Percentiles rank a stretch among this genome's conserved stretches.
Evolutionary conservation across 2,888 invertebrate species (phyloP).

Genomic region (Bedellia somnulentella): DNA sequence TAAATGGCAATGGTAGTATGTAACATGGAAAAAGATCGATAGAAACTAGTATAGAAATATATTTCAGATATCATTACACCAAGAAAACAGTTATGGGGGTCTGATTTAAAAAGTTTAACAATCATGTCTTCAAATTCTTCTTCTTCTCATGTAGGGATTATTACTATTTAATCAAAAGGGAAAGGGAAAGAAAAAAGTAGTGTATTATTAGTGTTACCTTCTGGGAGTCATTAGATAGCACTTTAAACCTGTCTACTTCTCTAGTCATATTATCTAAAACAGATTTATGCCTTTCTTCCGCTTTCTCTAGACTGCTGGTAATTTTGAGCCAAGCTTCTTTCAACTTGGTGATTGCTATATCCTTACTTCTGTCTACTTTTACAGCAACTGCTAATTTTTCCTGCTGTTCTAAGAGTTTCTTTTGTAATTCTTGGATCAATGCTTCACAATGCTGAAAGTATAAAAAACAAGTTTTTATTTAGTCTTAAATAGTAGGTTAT

Average conservation of each 20-base stretch:
- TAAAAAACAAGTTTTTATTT: too few relatives aligned
- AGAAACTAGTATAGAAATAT: too few relatives aligned
- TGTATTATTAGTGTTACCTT: constrained; percentile 22
- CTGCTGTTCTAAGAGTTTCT: constrained; percentile 73
- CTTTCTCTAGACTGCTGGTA: constrained; percentile 35
- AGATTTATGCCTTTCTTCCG: constrained; percentile 45
- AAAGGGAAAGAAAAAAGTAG: not conserved
- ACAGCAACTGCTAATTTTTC: constrained; percentile 79
- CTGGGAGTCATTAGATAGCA: constrained; percentile 41
- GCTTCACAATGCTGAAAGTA: constrained; percentile 71
- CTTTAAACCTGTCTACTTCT: constrained; percentile 52
- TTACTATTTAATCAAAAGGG: not conserved
- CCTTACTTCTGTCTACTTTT: constrained; percentile 76
- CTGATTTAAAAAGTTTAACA: too few relatives aligned
- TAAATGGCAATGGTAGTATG: too few relatives aligned
- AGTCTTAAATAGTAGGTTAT: not conserved
- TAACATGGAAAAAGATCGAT: too few relatives aligned
- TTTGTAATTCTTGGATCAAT: constrained; percentile 73
- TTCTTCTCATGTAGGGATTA: too few relatives aligned
- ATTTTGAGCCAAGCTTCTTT: constrained; percentile 65
- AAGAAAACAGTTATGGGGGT: too few relatives aligned
- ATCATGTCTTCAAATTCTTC: not conserved
- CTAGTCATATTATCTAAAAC: constrained; percentile 47
- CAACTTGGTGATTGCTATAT: constrained; percentile 66
- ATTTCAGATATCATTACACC: too few relatives aligned